phyloP scores from a whole-genome alignment of 1,140 invertebrate genomes.

The Cydia strobilella region DNA sequence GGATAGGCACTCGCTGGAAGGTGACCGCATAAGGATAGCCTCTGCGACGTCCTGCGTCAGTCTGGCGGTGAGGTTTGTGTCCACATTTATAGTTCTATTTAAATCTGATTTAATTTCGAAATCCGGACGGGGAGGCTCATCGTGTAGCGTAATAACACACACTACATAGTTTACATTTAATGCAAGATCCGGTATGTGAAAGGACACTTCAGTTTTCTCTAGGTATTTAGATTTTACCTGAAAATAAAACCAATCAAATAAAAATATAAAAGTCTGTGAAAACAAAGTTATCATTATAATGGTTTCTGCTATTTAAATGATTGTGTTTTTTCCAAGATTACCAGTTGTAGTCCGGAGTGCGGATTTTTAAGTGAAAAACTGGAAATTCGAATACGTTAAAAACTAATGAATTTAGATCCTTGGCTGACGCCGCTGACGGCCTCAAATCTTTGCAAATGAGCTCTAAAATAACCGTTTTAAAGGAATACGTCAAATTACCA shows the following conservation, averaged over 20 bases:
- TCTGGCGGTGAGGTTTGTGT: conserved; percentile 52
- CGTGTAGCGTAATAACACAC: conserved; percentile 64
- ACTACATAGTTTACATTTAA: conserved; percentile 66
- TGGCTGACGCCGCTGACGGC: no score
- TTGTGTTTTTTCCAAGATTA: no score
- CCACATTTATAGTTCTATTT: conserved; percentile 52
- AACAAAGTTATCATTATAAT: no score
- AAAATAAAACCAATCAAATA: conserved; percentile 38
- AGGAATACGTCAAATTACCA: no score
- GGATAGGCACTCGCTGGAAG: conserved; percentile 69
- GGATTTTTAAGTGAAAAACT: no score
- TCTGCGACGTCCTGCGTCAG: conserved; percentile 60
- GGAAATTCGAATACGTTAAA: no score
- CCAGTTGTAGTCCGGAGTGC: no score
- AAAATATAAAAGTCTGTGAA: background rate
- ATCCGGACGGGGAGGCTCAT: conserved; percentile 52
- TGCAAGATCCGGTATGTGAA: conserved; percentile 56
- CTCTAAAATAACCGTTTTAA: no score
- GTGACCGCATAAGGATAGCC: conserved; percentile 59
- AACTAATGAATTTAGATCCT: no score
- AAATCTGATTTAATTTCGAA: conserved; percentile 46
- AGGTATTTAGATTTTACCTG: conserved; percentile 68
- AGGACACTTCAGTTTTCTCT: conserved; percentile 63
- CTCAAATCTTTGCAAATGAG: no score
- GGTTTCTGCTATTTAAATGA: no score